phyloP scores from a whole-genome alignment of 1,140 invertebrate species.

The Cryptotermes secundus region DNA sequence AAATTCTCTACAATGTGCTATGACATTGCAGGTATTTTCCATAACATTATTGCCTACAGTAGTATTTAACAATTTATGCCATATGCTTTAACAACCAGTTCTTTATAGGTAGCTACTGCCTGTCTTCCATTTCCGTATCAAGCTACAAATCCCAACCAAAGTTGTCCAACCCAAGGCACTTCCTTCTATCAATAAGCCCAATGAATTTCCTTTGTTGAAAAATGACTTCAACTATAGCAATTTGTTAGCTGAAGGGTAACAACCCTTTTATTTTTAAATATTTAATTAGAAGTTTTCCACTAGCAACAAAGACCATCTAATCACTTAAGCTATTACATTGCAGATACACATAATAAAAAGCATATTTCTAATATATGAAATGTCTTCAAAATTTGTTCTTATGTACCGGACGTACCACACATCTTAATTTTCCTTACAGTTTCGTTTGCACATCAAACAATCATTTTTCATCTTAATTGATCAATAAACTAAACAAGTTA shows the following conservation, averaged over 20 bases:
- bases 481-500: neutral
- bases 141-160: neutral
- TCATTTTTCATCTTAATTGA: neutral
- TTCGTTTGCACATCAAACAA: neutral
- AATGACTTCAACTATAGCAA: no score
- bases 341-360: conserved; percentile 3
- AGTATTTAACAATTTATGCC: neutral
- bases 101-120: neutral
- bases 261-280: neutral
- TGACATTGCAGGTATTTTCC: neutral
- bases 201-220: neutral
- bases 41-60: neutral
- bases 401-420: neutral
- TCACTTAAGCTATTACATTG: neutral
- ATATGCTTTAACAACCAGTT: neutral
- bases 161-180: conserved; percentile 13
- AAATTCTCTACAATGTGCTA: neutral
- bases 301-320: neutral
- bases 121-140: neutral
- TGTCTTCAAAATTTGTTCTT: neutral
- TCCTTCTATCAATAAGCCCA: neutral
- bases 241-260: neutral
- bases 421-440: neutral
- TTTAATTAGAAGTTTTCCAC: neutral
- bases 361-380: neutral